Conservation (phyloP, 1,140 invertebrate species). For the Drosophila seguyi region DNA sequence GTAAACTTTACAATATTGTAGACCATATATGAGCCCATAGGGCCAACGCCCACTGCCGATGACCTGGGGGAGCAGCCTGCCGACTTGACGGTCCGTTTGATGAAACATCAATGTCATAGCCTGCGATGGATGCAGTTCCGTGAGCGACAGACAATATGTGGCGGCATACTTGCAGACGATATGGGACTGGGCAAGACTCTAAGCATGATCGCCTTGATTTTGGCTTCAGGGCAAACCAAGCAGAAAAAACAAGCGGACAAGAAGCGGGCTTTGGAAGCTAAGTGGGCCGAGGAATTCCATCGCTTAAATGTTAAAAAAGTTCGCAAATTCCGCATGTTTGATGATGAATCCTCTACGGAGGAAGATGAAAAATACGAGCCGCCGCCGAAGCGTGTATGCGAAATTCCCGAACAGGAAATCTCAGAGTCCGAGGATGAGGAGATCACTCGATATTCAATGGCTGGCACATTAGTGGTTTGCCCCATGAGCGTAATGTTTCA, state of each 20-base stretch:
- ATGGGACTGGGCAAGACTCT: slow-evolving; percentile 90
- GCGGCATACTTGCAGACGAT: slow-evolving; percentile 65
- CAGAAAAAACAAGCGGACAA: background rate
- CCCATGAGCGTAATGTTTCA: slow-evolving; percentile 59
- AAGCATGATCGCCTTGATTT: slow-evolving; percentile 93
- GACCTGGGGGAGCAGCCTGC: slow-evolving; percentile 34
- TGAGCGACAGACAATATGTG: slow-evolving; percentile 87
- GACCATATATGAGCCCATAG: slow-evolving; percentile 37
- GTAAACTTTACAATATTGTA: background rate
- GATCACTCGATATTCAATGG: background rate
- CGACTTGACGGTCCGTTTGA: slow-evolving; percentile 25
- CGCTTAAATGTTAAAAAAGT: background rate
- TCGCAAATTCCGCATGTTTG: slow-evolving; percentile 20
- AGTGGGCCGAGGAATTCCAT: slow-evolving; percentile 19
- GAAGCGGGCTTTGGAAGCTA: background rate
- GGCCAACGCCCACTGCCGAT: background rate
- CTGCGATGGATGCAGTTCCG: slow-evolving; percentile 95
- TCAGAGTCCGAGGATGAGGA: slow-evolving; percentile 1
- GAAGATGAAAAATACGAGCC: slow-evolving; percentile 12
- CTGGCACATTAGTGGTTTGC: slow-evolving; percentile 50
- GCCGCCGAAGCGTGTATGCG: background rate
- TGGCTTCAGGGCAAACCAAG: slow-evolving; percentile 78
- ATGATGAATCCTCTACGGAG: slow-evolving; percentile 17
- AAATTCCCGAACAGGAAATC: background rate
- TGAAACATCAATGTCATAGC: slow-evolving; percentile 72